Evolutionary conservation across 2,797 vertebrate species (phyloP), one percentile per base, ranked within the genome.

Genomic region (Leptatherina wallacei): DNA sequence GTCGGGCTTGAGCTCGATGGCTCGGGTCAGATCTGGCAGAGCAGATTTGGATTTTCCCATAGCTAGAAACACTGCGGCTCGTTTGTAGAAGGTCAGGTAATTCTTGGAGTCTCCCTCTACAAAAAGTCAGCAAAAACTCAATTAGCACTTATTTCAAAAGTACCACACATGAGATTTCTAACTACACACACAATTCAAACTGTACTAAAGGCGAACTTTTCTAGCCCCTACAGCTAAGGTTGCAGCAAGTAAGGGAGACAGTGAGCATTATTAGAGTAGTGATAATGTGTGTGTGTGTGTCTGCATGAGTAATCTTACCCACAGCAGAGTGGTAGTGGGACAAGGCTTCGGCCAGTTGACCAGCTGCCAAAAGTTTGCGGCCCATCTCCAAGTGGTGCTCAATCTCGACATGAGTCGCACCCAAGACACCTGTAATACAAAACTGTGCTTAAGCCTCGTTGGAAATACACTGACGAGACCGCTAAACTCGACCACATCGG

Each of bases 381-480:
- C 96, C 96, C 95, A 96, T 96, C 87, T 96, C 96, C 90, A 96
- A 88, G 82, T 96, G 96, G 81, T 95, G 95, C 80, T 96, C 96
- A 0, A 96, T 95, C 90, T 96, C 96, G 0, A 93, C 94, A 38
- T 92, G 95, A 35, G 94, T 95, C 0, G 93, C 93, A 22, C 95
- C 95, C 47, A 95, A 81, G 69, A 95, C 90, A 67, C 95, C 96
- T 96, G 90, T 27, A 92, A 91, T 40, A 80, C 18, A 82, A 79
- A 44, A 72, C 80, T 7, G 65, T 1, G 22, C 29, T 16, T 81
- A 9, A 71, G 66, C 69, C 54, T 30, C 1, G 1, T 56, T 72
- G 27, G 73, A 61, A 82, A 79, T 62, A 76, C 9, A 65, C 44
- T 14, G 75, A 47, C 18, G 61, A 20, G 13, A 24, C 2, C 11